Base-by-base conservation (phyloP, 2,113 vertebrate species). In the Noctilio leporinus region DNA sequence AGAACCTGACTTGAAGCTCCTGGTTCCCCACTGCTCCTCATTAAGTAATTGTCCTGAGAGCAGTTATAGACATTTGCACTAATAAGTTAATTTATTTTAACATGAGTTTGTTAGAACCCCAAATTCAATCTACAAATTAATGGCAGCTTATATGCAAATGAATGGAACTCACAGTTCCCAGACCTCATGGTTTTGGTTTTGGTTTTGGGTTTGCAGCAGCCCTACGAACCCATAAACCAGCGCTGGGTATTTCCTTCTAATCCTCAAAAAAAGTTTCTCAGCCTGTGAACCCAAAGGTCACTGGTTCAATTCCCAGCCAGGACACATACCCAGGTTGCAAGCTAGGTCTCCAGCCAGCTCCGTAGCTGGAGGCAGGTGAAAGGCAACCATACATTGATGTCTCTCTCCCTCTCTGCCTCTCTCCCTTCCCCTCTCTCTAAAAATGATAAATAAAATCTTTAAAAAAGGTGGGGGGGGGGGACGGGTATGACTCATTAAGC, bases 81-180 rank as follows among this genome's bases (percentile, higher is more conserved):
- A 91, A 96, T 94, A 75, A 94, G 82, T 73, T 96, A 59, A 89
- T 93, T 94, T 89, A 77, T 80, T 87, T 89, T 83, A 43, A 88
- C 88, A 81, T 84, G 43, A 0, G 10, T 45, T 89, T 73, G 67
- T 96, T 91, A 95, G 78, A 80, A 70, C 57, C 55, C 76, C 75
- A 70, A 78, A 70, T 20, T 49, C 73, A 82, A 49, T 70, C 55
- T 92, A 75, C 80, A 70, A 83, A 80, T 70, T 51, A 89, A 89
- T 53, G 75, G 57, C 75, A 73, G 15, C 55, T 91, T 80, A 51
- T 14, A 47, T 10, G 49, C 75, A 62, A 87, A 86, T 45, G 24
- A 51, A 17, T 24, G 20, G 38, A 69, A 72, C 47, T 85, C 80
- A 47, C 43, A 53, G 62, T 49, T 38, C 38, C 83, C 43, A 78